Percentiles rank a stretch among this genome's conserved stretches.
Conservation (phyloP, 2,113 vertebrate genomes). For the Paraplagusia blochii region DNA sequence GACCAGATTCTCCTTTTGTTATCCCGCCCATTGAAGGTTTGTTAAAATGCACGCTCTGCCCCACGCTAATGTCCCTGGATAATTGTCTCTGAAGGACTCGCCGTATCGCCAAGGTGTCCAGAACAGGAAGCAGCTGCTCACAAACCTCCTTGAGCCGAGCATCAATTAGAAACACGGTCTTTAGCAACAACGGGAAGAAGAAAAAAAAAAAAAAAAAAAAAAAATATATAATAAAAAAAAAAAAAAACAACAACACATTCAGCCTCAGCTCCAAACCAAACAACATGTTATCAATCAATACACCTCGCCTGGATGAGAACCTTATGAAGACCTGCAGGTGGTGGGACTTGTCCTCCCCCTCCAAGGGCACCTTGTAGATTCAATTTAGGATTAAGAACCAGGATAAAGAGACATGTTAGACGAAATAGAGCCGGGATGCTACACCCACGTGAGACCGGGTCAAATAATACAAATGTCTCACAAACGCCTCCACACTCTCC, state of each 20-base stretch:
- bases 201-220: too few species aligned
- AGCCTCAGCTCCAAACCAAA: slow-evolving; percentile 65
- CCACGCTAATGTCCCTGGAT: slow-evolving; percentile 38
- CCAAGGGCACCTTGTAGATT: slow-evolving; percentile 74
- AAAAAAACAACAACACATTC: slow-evolving; percentile 18
- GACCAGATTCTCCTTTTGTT: slow-evolving; percentile 44
- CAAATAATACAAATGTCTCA: too few species aligned
- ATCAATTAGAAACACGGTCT: slow-evolving; percentile 59
- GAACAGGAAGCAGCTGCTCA: slow-evolving; percentile 49
- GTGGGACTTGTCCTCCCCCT: slow-evolving; percentile 20
- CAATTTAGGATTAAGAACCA: slow-evolving; percentile 74
- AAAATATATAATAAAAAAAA: too few species aligned
- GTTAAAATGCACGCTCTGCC: slow-evolving; percentile 38
- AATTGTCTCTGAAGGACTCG: slow-evolving; percentile 54
- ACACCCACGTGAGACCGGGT: slow-evolving; percentile 52
- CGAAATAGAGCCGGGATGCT: slow-evolving; percentile 49
- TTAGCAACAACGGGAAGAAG: slow-evolving; percentile 20
- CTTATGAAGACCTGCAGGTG: slow-evolving; percentile 38
- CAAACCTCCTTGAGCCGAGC: slow-evolving; percentile 50
- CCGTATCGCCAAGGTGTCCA: slow-evolving; percentile 29
- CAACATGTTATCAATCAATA: slow-evolving; percentile 53
- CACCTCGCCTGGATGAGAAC: slow-evolving; percentile 41
- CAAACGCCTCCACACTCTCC: too few species aligned
- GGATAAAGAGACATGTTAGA: slow-evolving; percentile 66
- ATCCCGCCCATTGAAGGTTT: slow-evolving; percentile 35